These are phyloP conservation scores for Girardia tigrina DNA, from an alignment of 2,888 invertebrate species.

Conservation along the genomic window DNA sequence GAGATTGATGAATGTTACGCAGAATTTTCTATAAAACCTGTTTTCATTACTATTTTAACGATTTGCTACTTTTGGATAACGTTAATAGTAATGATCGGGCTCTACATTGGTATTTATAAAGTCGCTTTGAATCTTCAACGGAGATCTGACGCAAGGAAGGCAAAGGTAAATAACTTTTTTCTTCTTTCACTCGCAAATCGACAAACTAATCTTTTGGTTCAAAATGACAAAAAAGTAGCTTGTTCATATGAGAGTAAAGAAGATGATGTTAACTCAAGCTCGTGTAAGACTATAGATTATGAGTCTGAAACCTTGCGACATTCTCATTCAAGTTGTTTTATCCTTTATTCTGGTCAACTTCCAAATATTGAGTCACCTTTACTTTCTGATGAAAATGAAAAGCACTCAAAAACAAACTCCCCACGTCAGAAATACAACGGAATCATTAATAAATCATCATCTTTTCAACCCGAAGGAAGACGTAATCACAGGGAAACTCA, in stretches of 20 bases:
- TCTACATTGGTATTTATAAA: conserved; percentile 91
- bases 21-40: conserved; percentile 87
- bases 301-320: background rate
- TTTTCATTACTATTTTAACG: conserved; percentile 87
- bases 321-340: conserved; percentile 7
- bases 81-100: conserved; percentile 75
- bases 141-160: conserved; percentile 83
- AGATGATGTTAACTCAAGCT: background rate
- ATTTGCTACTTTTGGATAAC: conserved; percentile 96
- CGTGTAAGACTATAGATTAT: background rate
- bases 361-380: conserved; percentile 2
- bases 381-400: background rate
- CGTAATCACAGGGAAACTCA: background rate
- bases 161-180: conserved; percentile 55
- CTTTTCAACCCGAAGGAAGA: background rate
- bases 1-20: conserved; percentile 64
- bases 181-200: background rate
- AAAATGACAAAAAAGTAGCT: background rate
- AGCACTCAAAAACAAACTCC: background rate
- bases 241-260: background rate
- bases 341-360: background rate
- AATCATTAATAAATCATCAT: background rate
- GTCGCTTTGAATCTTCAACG: conserved; percentile 93
- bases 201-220: background rate
- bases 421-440: background rate